Evolutionary conservation across 2,113 vertebrate genomes (phyloP).

Genomic region (Setophaga kirtlandii): DNA sequence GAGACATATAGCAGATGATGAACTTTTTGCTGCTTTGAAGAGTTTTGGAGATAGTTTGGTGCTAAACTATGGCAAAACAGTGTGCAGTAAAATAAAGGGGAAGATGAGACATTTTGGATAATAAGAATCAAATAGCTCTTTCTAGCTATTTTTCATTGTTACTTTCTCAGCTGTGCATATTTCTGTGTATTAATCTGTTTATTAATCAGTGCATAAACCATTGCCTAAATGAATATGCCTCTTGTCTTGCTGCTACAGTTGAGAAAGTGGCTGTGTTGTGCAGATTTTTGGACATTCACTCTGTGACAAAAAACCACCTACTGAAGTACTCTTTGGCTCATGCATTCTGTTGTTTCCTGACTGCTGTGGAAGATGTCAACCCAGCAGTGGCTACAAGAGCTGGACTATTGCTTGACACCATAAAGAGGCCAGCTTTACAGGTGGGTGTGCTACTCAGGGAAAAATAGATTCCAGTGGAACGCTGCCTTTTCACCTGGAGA

Average conservation of each 20-base stretch:
- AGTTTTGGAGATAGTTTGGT: neutral
- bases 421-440: slow-evolving; percentile 94
- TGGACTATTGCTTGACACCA: slow-evolving; percentile 91
- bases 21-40: neutral
- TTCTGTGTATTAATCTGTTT: neutral
- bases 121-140: neutral
- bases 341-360: slow-evolving; percentile 96
- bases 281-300: slow-evolving; percentile 95
- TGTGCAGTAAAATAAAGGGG: neutral
- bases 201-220: neutral
- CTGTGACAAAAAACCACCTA: slow-evolving; percentile 96
- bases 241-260: slow-evolving; percentile 75
- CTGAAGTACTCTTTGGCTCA: slow-evolving; percentile 96
- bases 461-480: neutral
- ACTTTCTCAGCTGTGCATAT: neutral
- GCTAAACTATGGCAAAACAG: neutral
- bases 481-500: neutral
- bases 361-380: slow-evolving; percentile 96
- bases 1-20: neutral
- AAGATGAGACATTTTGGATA: neutral
- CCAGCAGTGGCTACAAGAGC: slow-evolving; percentile 96
- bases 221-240: neutral
- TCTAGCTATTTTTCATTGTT: neutral
- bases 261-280: slow-evolving; percentile 97
- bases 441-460: slow-evolving; percentile 50